phyloP scores from a whole-genome alignment of 1,140 invertebrate genomes.

The Hylaeus volcanicus region DNA sequence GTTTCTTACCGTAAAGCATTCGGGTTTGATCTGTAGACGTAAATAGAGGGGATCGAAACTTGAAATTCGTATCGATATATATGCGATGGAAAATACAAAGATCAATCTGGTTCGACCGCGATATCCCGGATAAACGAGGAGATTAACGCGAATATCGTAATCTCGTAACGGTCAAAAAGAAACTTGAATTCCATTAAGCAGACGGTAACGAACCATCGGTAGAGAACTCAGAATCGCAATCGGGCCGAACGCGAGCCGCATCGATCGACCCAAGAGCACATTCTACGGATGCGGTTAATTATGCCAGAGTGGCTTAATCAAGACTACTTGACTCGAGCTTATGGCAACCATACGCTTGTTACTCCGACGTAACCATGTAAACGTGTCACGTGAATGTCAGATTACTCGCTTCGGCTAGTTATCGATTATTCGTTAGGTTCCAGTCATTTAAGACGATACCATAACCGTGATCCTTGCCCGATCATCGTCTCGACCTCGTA shows the following conservation, averaged over 20 bases:
- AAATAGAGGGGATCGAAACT: too few species aligned
- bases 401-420: conserved; percentile 42
- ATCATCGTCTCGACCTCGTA: neutral
- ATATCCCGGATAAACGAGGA: neutral
- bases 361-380: conserved; percentile 38
- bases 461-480: neutral
- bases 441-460: conserved; percentile 24
- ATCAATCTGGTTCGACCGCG: too few species aligned
- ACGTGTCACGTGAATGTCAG: conserved; percentile 56
- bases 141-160: conserved; percentile 17
- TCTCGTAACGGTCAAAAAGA: conserved; percentile 36
- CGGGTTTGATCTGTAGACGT: too few species aligned
- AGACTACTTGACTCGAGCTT: conserved; percentile 62
- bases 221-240: conserved; percentile 35
- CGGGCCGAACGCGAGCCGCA: conserved; percentile 18
- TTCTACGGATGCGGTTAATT: conserved; percentile 65
- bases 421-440: conserved; percentile 39
- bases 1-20: too few species aligned
- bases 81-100: too few species aligned
- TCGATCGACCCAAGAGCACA: conserved; percentile 47
- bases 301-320: conserved; percentile 62
- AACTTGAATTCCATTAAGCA: conserved; percentile 37
- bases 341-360: conserved; percentile 52
- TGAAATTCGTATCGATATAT: too few species aligned
- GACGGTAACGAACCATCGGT: conserved; percentile 34